Percentiles rank a stretch among this genome's conserved stretches.
These are phyloP conservation scores for Oxytorus armatus DNA, from an alignment of 2,888 invertebrate genomes.

Conservation along the genomic window DNA sequence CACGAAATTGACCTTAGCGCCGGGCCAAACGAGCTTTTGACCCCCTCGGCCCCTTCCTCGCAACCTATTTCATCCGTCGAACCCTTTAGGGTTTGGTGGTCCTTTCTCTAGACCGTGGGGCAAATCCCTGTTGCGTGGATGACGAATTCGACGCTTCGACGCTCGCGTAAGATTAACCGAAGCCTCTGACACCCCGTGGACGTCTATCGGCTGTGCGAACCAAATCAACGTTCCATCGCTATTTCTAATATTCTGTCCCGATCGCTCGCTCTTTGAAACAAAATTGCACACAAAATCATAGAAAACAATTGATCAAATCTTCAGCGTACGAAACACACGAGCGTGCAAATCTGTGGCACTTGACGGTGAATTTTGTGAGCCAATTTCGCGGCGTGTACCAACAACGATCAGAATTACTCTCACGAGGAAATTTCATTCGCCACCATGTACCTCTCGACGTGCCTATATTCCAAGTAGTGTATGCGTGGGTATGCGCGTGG, in stretches of 20 bases:
- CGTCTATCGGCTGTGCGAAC: constrained; percentile 40
- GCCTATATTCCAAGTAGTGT: constrained; percentile 18
- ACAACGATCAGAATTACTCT: constrained; percentile 64
- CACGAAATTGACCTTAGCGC: constrained; percentile 74
- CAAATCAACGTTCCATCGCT: constrained; percentile 51
- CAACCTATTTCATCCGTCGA: constrained; percentile 67
- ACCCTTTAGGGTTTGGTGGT: constrained; percentile 59
- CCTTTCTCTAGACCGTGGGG: constrained; percentile 66
- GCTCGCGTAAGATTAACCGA: constrained; percentile 79
- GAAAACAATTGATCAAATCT: constrained; percentile 25
- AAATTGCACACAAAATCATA: neutral
- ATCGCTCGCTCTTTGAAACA: neutral
- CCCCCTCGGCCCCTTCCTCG: no score
- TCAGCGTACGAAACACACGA: neutral
- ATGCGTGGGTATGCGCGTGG: neutral
- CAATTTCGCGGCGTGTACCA: constrained; percentile 64
- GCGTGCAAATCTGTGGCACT: constrained; percentile 31
- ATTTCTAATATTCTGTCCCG: neutral
- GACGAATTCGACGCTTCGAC: constrained; percentile 77
- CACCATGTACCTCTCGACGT: neutral
- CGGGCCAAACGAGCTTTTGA: constrained; percentile 73
- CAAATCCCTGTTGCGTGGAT: constrained; percentile 76
- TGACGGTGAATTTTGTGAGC: constrained; percentile 51
- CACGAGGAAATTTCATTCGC: constrained; percentile 58
- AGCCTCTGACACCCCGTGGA: constrained; percentile 59